Conservation (phyloP, 92 coral and sea anemone species). For the Phenganax subtilis region DNA sequence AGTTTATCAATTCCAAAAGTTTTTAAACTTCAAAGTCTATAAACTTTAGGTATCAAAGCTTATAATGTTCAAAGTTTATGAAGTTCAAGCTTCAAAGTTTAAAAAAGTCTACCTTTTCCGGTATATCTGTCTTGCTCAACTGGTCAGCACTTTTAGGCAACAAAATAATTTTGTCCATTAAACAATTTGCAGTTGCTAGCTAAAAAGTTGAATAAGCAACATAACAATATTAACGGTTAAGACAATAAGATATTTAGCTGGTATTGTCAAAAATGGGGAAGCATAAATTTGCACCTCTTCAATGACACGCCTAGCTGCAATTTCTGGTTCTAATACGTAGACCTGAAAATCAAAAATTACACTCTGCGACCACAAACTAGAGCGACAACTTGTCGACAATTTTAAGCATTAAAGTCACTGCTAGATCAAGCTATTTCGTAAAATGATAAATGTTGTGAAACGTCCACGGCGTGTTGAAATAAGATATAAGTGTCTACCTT, state of each 20-base stretch:
- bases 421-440: too few species aligned
- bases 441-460: background rate
- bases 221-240: background rate
- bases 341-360: conserved; percentile 7
- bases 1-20: too few species aligned
- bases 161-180: conserved; percentile 11
- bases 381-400: background rate
- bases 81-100: background rate
- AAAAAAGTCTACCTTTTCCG: background rate
- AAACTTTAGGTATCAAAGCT: too few species aligned
- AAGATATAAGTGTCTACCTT: conserved; percentile 47
- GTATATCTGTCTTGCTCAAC: conserved; percentile 15
- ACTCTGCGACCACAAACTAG: background rate
- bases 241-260: background rate
- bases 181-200: conserved; percentile 17
- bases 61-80: too few species aligned
- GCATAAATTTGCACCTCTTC: conserved; percentile 20
- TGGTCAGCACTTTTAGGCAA: conserved; percentile 30
- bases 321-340: conserved; percentile 40
- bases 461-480: background rate
- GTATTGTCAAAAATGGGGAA: background rate
- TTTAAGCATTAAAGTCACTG: too few species aligned
- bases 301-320: conserved; percentile 26
- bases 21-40: too few species aligned
- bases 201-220: background rate